Evolutionary conservation across 2,888 invertebrate species (phyloP).

Genomic region (Leptarthrus brevirostris): DNA sequence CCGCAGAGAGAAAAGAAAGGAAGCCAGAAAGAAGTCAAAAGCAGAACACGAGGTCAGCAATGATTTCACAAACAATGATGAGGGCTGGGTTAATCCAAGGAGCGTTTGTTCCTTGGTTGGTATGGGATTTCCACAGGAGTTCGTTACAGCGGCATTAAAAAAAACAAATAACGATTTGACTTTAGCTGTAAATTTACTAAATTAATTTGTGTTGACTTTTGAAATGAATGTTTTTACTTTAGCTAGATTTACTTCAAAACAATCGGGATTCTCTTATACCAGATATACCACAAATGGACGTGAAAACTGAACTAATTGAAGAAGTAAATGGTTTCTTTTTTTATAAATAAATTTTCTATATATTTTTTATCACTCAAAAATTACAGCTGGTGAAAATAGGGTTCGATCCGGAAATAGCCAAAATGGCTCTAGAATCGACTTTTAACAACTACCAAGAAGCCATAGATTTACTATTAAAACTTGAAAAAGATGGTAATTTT

Average conservation of each 20-base stretch:
- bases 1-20: constrained; percentile 68
- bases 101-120: constrained; percentile 69
- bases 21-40: constrained; percentile 68
- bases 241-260: constrained; percentile 60
- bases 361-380: constrained; percentile 57
- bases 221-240: constrained; percentile 9
- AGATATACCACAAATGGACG: constrained; percentile 55
- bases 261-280: constrained; percentile 57
- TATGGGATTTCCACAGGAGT: constrained; percentile 77
- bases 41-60: constrained; percentile 67
- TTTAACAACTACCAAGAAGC: constrained; percentile 71
- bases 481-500: constrained; percentile 58
- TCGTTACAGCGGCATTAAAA: constrained; percentile 73
- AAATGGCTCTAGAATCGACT: constrained; percentile 69
- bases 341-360: neutral
- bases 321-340: constrained; percentile 54
- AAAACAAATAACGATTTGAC: constrained; percentile 77
- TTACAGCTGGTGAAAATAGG: constrained; percentile 70
- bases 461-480: constrained; percentile 71
- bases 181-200: constrained; percentile 66
- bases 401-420: constrained; percentile 70
- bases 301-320: constrained; percentile 55
- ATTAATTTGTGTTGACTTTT: neutral
- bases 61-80: constrained; percentile 43
- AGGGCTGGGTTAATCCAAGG: constrained; percentile 64